A percentile compares a stretch with the other conserved stretches of the same genome.
Evolutionary conservation across 2,797 vertebrate genomes (phyloP).

Genomic region (Sebastiscus albofasciatus): DNA sequence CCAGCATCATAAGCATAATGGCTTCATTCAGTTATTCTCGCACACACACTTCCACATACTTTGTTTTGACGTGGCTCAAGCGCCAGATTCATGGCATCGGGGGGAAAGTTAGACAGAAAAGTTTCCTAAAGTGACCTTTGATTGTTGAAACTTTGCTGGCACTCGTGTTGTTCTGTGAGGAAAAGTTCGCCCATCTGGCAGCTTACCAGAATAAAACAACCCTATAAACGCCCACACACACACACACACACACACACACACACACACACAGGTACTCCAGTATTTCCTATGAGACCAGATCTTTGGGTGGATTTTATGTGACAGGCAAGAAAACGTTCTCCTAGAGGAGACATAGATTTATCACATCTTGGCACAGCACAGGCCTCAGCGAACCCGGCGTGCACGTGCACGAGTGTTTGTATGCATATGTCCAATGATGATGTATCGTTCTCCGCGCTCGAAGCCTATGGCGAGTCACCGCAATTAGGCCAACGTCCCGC

Average conservation of each 20-base stretch:
- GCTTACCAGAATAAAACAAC: conserved; percentile 34
- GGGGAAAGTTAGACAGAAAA: conserved; percentile 25
- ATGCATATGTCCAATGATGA: conserved; percentile 49
- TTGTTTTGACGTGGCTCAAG: conserved; percentile 38
- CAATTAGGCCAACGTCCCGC: conserved; percentile 47
- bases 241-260: neutral
- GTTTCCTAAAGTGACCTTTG: conserved; percentile 43
- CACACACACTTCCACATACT: conserved; percentile 16
- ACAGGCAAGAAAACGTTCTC: conserved; percentile 37
- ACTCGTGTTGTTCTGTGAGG: conserved; percentile 30
- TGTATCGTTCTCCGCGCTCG: conserved; percentile 37
- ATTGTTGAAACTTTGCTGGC: conserved; percentile 45
- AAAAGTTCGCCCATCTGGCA: conserved; percentile 40
- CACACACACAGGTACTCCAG: conserved; percentile 14
- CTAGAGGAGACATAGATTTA: conserved; percentile 28
- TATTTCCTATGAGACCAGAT: conserved; percentile 26
- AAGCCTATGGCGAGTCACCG: conserved; percentile 39
- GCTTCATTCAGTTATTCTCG: conserved; percentile 32
- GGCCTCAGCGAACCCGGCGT: neutral
- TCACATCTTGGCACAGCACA: conserved; percentile 8
- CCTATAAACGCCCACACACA: neutral
- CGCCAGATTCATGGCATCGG: conserved; percentile 15
- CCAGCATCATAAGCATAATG: conserved; percentile 56
- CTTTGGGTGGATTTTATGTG: conserved; percentile 31
- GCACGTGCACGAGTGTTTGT: conserved; percentile 45